These are phyloP conservation scores for Heterodera carotae DNA, from an alignment of 1,140 invertebrate genomes.

Conservation along the genomic window DNA sequence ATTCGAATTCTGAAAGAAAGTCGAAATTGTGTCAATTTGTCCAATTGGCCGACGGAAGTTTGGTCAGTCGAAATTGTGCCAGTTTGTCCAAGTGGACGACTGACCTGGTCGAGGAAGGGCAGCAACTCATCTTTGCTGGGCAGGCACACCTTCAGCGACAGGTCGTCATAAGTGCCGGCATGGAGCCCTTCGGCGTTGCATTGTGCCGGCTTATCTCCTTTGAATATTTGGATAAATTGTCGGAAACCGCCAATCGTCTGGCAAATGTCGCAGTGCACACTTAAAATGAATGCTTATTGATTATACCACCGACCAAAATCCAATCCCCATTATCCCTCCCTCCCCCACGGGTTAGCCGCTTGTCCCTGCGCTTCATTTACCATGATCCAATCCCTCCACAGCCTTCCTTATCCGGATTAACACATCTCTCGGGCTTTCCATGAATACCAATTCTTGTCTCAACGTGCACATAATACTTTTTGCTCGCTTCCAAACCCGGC, in stretches of 20 bases:
- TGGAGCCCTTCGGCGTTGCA: constrained; percentile 57
- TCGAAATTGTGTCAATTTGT: constrained; percentile 23
- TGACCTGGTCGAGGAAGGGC: constrained; percentile 63
- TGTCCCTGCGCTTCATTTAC: constrained; percentile 28
- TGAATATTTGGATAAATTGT: constrained; percentile 65
- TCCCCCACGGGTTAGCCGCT: no score
- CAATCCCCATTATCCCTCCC: background rate
- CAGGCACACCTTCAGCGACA: constrained; percentile 61
- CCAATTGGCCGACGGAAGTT: constrained; percentile 21
- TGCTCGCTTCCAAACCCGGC: constrained; percentile 57
- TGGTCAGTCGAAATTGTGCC: constrained; percentile 16
- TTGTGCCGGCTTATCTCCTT: constrained; percentile 59
- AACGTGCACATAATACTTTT: constrained; percentile 63
- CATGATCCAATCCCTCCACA: constrained; percentile 65
- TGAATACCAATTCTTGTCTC: constrained; percentile 64
- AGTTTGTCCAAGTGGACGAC: constrained; percentile 12
- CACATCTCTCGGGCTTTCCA: constrained; percentile 63
- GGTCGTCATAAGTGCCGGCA: constrained; percentile 58
- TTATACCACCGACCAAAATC: background rate
- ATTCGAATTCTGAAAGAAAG: constrained; percentile 55
- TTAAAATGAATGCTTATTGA: constrained; percentile 26
- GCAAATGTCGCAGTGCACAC: constrained; percentile 65
- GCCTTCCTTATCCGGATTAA: constrained; percentile 63
- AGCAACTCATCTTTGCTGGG: constrained; percentile 63
- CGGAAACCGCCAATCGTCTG: constrained; percentile 59